Base-by-base conservation (phyloP, 2,888 invertebrate species). In the Euspilapteryx auroguttella region DNA sequence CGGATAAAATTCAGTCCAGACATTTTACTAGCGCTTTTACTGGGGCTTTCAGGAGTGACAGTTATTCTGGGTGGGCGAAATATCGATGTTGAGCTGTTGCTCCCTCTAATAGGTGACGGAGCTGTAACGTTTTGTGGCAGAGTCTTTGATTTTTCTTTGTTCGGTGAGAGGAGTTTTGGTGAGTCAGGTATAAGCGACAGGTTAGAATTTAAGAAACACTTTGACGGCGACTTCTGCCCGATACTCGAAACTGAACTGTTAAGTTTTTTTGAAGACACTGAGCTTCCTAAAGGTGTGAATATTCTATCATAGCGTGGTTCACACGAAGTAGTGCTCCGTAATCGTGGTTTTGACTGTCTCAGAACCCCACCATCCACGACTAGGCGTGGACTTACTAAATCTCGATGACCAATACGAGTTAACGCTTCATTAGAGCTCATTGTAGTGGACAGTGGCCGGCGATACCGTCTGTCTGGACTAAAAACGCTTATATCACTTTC, bases 1-100 rank as follows among this genome's bases (percentile, higher is more conserved):
- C 87, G 75, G 42, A 87, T 86, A 39, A 86, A 82, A 45, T 79
- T 82, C 15, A 83, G 52, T 12, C 75, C 75, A 2, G 73, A 53
- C 33, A 68, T 62, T 51, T 61, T 71, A 4, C 66, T 65, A 14
- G 81, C 77, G 47, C 81, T 81, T 44, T 79, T 81, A 36, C 63
- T 65, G 4, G 73, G 65, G 44, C 71, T 62, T 49, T 79, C 56
- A 39, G 79, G 63, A 33, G 69, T 71, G 25, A 75, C 64, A 3
- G 68, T 64, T 43, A 66, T 63, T 41, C 55, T 56, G 27, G 71
- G 69, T 20, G 65, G 56, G 45, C 58, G 61, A 45, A 75, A 73
- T 50, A 76, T 59, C 33, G 66, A 66, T 12, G 63, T 59, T 30
- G 75, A 68, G 43, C 71, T 69, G 43, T 58, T 71, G 37, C 75